Evolutionary conservation across 1,140 invertebrate species (phyloP).

Genomic region (Adoxophyes honmai): DNA sequence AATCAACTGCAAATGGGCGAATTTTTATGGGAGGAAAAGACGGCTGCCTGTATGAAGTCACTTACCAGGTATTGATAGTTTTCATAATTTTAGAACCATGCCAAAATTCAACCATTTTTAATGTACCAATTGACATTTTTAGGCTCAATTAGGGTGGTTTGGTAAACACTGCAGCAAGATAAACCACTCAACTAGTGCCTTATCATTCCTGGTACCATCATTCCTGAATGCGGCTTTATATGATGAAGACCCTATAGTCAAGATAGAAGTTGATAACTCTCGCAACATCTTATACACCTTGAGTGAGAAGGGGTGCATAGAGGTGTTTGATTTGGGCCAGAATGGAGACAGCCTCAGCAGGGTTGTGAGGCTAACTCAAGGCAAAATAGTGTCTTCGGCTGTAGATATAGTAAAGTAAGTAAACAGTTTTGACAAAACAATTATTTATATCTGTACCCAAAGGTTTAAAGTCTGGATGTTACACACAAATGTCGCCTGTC

Average conservation of each 20-base stretch:
- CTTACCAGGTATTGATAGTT: constrained; percentile 86
- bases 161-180: constrained; percentile 96
- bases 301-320: constrained; percentile 88
- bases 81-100: constrained; percentile 14
- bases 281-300: constrained; percentile 94
- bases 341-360: constrained; percentile 85
- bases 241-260: constrained; percentile 92
- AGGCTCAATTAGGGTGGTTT: constrained; percentile 94
- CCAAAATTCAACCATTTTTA: too few species aligned
- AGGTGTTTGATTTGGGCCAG: constrained; percentile 93
- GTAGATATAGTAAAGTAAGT: constrained; percentile 87
- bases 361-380: constrained; percentile 87
- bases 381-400: constrained; percentile 87
- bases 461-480: too few species aligned
- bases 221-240: constrained; percentile 90
- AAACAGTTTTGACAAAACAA: background rate
- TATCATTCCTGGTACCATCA: constrained; percentile 94
- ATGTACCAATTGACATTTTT: constrained; percentile 30
- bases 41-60: constrained; percentile 96
- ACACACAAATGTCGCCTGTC: too few species aligned
- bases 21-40: constrained; percentile 97
- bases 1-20: constrained; percentile 89
- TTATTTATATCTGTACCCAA: too few species aligned
- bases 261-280: constrained; percentile 94
- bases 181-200: constrained; percentile 92